phyloP scores from a whole-genome alignment of 2,797 vertebrate genomes.

The Fistularia commersonii region DNA sequence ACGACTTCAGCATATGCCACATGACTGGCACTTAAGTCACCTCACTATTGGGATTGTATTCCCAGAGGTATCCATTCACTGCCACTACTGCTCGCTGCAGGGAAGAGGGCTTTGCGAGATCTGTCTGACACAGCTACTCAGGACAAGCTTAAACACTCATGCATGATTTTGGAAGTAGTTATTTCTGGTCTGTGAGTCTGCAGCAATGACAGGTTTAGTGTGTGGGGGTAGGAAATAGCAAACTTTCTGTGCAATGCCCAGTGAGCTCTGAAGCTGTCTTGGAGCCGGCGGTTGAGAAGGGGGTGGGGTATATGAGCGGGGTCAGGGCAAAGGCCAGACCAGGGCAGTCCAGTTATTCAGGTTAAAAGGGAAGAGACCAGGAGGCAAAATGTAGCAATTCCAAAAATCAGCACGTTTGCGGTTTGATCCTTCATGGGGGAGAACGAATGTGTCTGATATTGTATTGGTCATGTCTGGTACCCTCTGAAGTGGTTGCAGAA shows the following conservation, averaged over 20 bases:
- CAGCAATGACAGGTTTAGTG: constrained; percentile 51
- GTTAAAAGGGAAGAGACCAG: constrained; percentile 21
- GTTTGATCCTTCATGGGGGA: no score
- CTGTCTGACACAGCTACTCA: constrained; percentile 34
- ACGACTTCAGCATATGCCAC: constrained; percentile 37
- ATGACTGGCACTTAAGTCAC: constrained; percentile 46
- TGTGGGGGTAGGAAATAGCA: constrained; percentile 44
- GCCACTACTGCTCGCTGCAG: constrained; percentile 9
- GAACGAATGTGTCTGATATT: no score
- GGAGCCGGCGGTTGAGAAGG: constrained; percentile 18
- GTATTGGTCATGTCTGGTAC: no score
- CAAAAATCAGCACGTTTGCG: constrained; percentile 7
- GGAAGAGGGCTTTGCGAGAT: constrained; percentile 22
- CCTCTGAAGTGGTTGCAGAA: no score
- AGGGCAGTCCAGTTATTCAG: constrained; percentile 47
- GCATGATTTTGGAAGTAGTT: constrained; percentile 37
- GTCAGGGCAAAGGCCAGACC: constrained; percentile 45
- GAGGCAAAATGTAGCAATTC: constrained; percentile 19
- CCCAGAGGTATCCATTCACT: constrained; percentile 26
- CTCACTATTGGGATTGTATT: constrained; percentile 29
- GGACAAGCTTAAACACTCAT: constrained; percentile 35
- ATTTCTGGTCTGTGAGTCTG: constrained; percentile 46
- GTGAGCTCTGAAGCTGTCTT: constrained; percentile 20
- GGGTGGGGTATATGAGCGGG: constrained; percentile 14
- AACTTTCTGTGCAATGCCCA: constrained; percentile 20